Percentiles rank a stretch among this genome's conserved stretches.
Conservation (phyloP, 2,797 vertebrate genomes). For the Eulemur coronatus region DNA sequence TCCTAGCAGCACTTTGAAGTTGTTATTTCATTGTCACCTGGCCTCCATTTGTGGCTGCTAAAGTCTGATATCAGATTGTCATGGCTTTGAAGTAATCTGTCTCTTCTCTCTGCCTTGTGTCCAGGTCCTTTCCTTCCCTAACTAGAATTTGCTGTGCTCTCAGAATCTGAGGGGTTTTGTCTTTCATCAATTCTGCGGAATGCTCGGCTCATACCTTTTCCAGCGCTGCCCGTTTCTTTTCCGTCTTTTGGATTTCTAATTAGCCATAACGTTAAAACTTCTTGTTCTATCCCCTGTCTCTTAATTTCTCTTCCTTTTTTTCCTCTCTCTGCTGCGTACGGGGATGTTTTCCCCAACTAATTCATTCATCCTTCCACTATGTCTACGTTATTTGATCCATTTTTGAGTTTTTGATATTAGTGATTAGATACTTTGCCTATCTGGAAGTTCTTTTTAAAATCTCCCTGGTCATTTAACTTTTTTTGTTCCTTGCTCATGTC, state of each 20-base stretch:
- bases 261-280: not conserved
- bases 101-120: not conserved
- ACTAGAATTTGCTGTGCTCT: not conserved
- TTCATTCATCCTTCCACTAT: not conserved
- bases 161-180: not conserved
- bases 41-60: constrained; percentile 18
- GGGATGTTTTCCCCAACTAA: not conserved
- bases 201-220: not conserved
- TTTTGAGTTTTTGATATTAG: not conserved
- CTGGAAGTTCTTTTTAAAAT: not conserved
- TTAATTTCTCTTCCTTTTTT: not conserved
- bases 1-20: constrained; percentile 17
- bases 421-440: not conserved
- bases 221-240: not conserved
- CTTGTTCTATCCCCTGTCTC: not conserved
- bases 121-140: not conserved
- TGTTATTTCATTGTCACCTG: not conserved
- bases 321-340: not conserved
- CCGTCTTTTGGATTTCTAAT: not conserved
- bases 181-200: not conserved
- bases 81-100: not conserved
- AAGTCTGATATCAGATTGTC: not conserved
- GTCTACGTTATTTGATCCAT: not conserved
- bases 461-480: not conserved
- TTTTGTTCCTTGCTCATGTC: not conserved